Evolutionary conservation across 2,797 vertebrate species (phyloP).

Genomic region (Crax fasciolata): DNA sequence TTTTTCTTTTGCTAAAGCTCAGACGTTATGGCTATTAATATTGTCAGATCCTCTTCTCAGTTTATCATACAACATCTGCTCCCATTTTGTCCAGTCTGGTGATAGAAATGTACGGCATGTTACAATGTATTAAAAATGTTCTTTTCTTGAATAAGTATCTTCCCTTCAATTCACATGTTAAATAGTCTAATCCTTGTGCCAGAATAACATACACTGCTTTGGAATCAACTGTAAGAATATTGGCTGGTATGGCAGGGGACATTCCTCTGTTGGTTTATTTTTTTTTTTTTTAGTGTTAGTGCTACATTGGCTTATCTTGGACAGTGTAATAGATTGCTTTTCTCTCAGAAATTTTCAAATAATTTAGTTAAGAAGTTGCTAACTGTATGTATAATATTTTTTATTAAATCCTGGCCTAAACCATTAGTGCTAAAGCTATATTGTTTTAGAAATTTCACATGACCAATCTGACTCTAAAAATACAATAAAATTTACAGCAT

Average conservation of each 20-base stretch:
- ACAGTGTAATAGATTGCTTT: slow-evolving; percentile 75
- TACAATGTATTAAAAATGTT: slow-evolving; percentile 70
- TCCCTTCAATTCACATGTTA: slow-evolving; percentile 78
- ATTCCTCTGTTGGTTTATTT: slow-evolving; percentile 79
- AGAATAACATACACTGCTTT: slow-evolving; percentile 67
- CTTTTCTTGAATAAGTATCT: slow-evolving; percentile 68
- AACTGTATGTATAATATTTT: slow-evolving; percentile 62
- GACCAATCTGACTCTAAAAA: slow-evolving; percentile 48
- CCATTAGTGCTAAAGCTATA: slow-evolving; percentile 48
- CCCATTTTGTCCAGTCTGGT: slow-evolving; percentile 72
- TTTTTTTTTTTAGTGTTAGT: slow-evolving; percentile 76
- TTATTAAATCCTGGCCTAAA: slow-evolving; percentile 37
- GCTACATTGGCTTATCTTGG: slow-evolving; percentile 63
- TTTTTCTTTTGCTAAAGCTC: slow-evolving; percentile 20
- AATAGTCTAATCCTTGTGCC: slow-evolving; percentile 70
- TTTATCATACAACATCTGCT: slow-evolving; percentile 78
- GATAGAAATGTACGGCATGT: slow-evolving; percentile 72
- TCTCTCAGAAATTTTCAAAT: slow-evolving; percentile 78
- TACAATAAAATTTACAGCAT: slow-evolving; percentile 38
- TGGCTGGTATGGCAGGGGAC: slow-evolving; percentile 50
- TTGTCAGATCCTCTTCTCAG: slow-evolving; percentile 62
- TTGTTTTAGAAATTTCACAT: slow-evolving; percentile 69
- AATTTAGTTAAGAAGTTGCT: slow-evolving; percentile 72
- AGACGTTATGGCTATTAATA: slow-evolving; percentile 65
- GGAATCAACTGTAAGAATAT: slow-evolving; percentile 50